phyloP scores from a whole-genome alignment of 2,113 vertebrate species.

The Sinocyclocheilus anophthalmus region DNA sequence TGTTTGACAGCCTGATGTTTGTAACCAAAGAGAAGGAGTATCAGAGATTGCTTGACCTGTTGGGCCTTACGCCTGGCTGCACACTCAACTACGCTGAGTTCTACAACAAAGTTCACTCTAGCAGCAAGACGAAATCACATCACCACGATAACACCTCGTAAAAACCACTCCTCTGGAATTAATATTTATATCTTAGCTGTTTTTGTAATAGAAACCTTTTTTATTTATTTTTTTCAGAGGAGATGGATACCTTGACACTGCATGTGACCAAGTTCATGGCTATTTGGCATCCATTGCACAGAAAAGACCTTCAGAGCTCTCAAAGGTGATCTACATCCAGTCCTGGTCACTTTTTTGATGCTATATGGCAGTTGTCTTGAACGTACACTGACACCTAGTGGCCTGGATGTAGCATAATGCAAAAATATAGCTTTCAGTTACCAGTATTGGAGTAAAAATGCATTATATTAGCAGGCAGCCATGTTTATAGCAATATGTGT shows the following conservation, averaged over 20 bases:
- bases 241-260: constrained; percentile 26
- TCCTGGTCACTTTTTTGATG: not conserved
- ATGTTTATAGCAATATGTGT: not conserved
- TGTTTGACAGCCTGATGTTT: constrained; percentile 69
- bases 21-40: constrained; percentile 66
- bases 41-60: constrained; percentile 60
- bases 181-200: not conserved
- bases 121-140: constrained; percentile 46
- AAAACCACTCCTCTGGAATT: constrained; percentile 16
- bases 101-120: constrained; percentile 54
- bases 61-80: constrained; percentile 63
- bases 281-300: constrained; percentile 78
- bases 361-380: not conserved
- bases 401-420: not conserved
- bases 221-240: constrained; percentile 55
- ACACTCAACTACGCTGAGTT: constrained; percentile 71
- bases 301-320: constrained; percentile 79
- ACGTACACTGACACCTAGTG: not conserved
- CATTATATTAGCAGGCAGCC: not conserved
- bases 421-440: not conserved
- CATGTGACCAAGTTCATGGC: constrained; percentile 78
- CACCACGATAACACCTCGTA: constrained; percentile 39
- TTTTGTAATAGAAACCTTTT: not conserved
- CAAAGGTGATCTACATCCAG: constrained; percentile 70
- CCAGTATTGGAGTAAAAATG: not conserved